Base-by-base conservation (phyloP, 1,140 invertebrate species). In the Drosophila miranda region DNA sequence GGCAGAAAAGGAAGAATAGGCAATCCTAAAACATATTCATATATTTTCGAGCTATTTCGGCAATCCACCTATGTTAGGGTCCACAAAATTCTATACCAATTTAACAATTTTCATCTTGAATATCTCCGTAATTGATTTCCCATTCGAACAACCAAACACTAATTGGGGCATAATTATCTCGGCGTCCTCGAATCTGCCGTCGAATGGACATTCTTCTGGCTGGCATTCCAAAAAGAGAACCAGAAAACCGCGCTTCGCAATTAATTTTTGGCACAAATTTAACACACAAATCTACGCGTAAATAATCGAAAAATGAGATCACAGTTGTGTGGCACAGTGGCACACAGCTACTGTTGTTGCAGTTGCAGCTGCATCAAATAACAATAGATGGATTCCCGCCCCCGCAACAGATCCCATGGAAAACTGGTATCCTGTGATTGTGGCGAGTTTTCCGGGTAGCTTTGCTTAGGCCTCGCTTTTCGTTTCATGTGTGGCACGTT, bases 291-390 rank as follows among this genome's bases (percentile, higher is more conserved):
- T 70, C 23, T 26, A 5, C 82, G 74, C 77, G 78, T 70, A 74
- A 87, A 87, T 87, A 86, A 87, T 81, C 78, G 19, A 78, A 78
- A 86, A 86, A 87, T 87, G 64, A 81, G 74, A 87, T 78, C 75
- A 69, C 79, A 76, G 59, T 62, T 62, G 60, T 53, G 60, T 60
- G 45, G 30, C 30, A 34, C 34, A 38, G 34, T 38, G 11, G 34
- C 34, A 13, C 11, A 38, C 4, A 38, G 16, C 30, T 54, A 42
- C 46, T 53, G 61, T 26, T 43, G 52, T 57, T 75, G 50, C 38
- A 64, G 38, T 56, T 51, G 57, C 44, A 43, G 34, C 44, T 73
- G 71, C 57, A 48, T 55, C 8, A 42, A 73, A 72, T 53, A 67
- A 67, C 54, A 74, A 57, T 59, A 53, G 46, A 16, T 30, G 23